Evolutionary conservation across 2,888 invertebrate species (phyloP).

Genomic region (Unio pictorum): DNA sequence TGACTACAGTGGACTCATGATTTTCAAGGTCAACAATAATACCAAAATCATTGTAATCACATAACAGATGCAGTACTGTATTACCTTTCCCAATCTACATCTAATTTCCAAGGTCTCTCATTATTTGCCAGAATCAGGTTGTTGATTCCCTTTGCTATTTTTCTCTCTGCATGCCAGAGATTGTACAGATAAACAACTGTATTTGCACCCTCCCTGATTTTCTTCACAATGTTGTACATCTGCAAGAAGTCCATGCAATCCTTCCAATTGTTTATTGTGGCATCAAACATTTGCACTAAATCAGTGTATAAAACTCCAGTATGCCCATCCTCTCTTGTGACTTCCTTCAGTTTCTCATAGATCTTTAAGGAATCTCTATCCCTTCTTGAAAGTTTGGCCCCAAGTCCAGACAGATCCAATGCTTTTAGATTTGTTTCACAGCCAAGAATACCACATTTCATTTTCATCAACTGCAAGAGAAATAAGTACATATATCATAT

Average conservation of each 20-base stretch:
- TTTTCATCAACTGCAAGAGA: conserved; percentile 41
- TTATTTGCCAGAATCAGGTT: conserved; percentile 29
- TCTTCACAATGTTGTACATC: conserved; percentile 41
- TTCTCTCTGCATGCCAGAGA: conserved; percentile 56
- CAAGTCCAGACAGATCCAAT: conserved; percentile 38
- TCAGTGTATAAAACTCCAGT: conserved; percentile 29
- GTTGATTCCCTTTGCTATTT: conserved; percentile 39
- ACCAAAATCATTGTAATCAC: neutral
- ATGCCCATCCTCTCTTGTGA: conserved; percentile 52
- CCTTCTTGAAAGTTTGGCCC: conserved; percentile 33
- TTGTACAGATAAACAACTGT: conserved; percentile 42
- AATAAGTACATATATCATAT: too few relatives aligned
- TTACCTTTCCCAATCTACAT: conserved; percentile 49
- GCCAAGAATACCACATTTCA: conserved; percentile 40
- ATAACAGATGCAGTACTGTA: neutral
- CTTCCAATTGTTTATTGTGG: conserved; percentile 12
- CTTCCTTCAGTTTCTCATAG: conserved; percentile 58
- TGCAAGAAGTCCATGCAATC: conserved; percentile 40
- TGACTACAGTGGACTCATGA: too few relatives aligned
- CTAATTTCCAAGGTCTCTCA: conserved; percentile 26
- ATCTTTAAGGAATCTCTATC: conserved; percentile 57
- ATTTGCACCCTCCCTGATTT: conserved; percentile 21
- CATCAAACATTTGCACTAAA: conserved; percentile 23
- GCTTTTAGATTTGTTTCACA: conserved; percentile 46
- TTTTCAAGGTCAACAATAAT: neutral